Conservation (phyloP, 2,797 vertebrate genomes). For the Xiphophorus birchmanni region DNA sequence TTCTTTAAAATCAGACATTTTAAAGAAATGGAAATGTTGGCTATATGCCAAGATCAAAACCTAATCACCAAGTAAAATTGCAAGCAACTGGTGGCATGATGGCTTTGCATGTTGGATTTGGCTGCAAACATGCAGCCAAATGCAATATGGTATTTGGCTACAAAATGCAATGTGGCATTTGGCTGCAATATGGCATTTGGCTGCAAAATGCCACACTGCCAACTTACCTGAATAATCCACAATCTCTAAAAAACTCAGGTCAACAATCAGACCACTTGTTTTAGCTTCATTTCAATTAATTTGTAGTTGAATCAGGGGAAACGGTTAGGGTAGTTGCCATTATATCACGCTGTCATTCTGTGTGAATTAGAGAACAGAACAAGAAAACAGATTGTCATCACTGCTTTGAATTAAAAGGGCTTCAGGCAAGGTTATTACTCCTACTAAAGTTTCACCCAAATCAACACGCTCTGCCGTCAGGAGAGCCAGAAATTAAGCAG, state of each 20-base stretch:
- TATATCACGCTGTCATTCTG: background rate
- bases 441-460: background rate
- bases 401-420: background rate
- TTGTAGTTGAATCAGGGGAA: background rate
- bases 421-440: background rate
- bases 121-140: background rate
- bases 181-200: too few species aligned
- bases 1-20: background rate
- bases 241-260: background rate
- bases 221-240: background rate
- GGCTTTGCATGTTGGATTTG: background rate
- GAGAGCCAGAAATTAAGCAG: background rate
- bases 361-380: background rate
- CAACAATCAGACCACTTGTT: background rate
- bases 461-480: background rate
- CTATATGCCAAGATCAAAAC: background rate
- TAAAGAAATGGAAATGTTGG: background rate
- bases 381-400: background rate
- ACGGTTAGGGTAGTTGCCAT: background rate
- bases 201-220: too few species aligned
- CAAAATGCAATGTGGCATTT: too few species aligned
- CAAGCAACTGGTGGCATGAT: background rate
- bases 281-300: background rate
- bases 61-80: background rate
- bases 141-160: too few species aligned